Percentiles rank a stretch among this genome's conserved stretches.
phyloP scores from a whole-genome alignment of 1,140 invertebrate genomes.

The Drosophila sucinea region DNA sequence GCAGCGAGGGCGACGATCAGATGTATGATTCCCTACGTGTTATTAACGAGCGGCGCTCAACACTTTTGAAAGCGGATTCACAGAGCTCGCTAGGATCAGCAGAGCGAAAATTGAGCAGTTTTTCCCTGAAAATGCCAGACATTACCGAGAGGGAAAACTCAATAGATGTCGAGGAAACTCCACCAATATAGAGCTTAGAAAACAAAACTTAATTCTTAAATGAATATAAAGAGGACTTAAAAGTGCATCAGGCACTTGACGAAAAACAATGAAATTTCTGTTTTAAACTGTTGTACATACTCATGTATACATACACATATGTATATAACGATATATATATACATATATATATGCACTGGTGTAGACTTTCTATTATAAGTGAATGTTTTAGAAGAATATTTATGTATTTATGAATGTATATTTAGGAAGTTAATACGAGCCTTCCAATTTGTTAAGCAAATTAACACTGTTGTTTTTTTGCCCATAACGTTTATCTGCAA shows the following conservation, averaged over 20 bases:
- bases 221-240: slow-evolving; percentile 5
- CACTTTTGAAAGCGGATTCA: slow-evolving; percentile 74
- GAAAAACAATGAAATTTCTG: slow-evolving; percentile 13
- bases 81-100: slow-evolving; percentile 69
- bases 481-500: slow-evolving; percentile 7
- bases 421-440: neutral
- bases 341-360: slow-evolving; percentile 5
- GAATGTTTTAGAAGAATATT: slow-evolving; percentile 14
- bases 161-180: slow-evolving; percentile 55
- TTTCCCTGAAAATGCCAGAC: slow-evolving; percentile 71
- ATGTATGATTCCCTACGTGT: slow-evolving; percentile 78
- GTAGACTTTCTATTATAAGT: slow-evolving; percentile 11
- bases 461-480: slow-evolving; percentile 8
- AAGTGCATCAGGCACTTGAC: slow-evolving; percentile 1
- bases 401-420: slow-evolving; percentile 13
- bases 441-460: slow-evolving; percentile 10
- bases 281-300: slow-evolving; percentile 13
- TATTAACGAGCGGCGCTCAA: slow-evolving; percentile 75
- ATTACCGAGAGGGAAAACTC: slow-evolving; percentile 71
- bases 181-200: slow-evolving; percentile 13
- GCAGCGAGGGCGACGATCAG: slow-evolving; percentile 57
- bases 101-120: slow-evolving; percentile 70
- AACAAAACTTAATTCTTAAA: neutral
- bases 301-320: slow-evolving; percentile 5
- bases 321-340: neutral